Evolutionary conservation across 1,140 invertebrate genomes (phyloP).

Genomic region (Rhagoletis pomonella): DNA sequence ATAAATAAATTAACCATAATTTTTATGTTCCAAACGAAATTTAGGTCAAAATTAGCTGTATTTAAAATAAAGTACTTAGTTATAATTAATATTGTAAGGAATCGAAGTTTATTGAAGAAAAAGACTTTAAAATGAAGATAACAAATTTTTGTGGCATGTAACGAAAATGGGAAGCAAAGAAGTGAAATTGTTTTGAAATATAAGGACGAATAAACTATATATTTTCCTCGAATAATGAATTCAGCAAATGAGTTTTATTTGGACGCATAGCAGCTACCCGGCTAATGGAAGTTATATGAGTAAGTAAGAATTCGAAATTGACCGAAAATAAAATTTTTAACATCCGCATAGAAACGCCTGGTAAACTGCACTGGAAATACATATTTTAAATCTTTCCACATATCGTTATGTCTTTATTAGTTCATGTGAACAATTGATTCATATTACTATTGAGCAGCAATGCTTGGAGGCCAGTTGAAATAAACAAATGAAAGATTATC

Average conservation of each 20-base stretch:
- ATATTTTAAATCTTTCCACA: too few relatives aligned
- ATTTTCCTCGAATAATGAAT: constrained; percentile 41
- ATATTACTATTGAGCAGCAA: too few relatives aligned
- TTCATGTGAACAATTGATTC: too few relatives aligned
- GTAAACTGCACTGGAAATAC: too few relatives aligned
- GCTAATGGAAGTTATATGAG: too few relatives aligned
- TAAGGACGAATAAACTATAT: constrained; percentile 17
- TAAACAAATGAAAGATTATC: too few relatives aligned
- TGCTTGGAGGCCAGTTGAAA: too few relatives aligned
- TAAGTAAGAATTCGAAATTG: too few relatives aligned
- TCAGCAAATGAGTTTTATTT: background rate
- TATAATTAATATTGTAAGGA: background rate
- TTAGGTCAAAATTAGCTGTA: constrained; percentile 15
- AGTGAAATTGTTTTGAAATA: constrained; percentile 15
- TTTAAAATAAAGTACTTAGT: background rate
- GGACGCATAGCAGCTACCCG: too few relatives aligned
- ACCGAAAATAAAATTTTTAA: too few relatives aligned
- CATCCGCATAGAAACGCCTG: too few relatives aligned
- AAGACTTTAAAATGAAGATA: background rate
- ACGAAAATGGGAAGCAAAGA: background rate
- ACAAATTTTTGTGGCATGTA: background rate
- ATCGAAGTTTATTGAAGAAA: background rate
- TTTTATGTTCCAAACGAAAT: constrained; percentile 45
- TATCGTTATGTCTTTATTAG: too few relatives aligned
- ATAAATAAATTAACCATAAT: background rate